Evolutionary conservation across 2,888 invertebrate species (phyloP).

Genomic region (Parnassius smintheus): DNA sequence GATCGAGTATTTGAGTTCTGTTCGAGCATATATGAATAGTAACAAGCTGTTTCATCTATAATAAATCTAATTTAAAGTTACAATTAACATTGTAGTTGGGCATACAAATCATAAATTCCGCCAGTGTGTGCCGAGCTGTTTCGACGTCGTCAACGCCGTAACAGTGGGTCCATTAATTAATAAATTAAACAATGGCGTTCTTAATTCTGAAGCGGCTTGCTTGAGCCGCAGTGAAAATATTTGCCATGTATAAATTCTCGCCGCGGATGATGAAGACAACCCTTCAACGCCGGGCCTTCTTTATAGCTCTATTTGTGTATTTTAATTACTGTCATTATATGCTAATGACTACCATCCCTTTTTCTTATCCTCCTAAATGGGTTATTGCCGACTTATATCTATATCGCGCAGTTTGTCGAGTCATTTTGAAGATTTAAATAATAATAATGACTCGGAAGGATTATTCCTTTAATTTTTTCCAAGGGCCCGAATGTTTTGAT

Average conservation of each 20-base stretch:
- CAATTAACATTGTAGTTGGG: conserved; percentile 27
- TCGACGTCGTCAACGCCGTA: conserved; percentile 53
- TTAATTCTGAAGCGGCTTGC: conserved; percentile 63
- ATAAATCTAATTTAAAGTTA: conserved; percentile 27
- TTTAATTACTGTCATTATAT: conserved; percentile 87
- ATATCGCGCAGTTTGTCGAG: conserved; percentile 64
- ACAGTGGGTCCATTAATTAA: conserved; percentile 76
- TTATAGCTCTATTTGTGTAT: conserved; percentile 86
- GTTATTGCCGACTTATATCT: conserved; percentile 78
- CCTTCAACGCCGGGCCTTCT: conserved; percentile 78
- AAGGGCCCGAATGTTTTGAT: conserved; percentile 63
- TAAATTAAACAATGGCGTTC: conserved; percentile 77
- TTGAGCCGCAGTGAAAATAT: conserved; percentile 74
- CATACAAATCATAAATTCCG: conserved; percentile 29
- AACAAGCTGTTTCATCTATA: conserved; percentile 21
- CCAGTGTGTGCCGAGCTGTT: conserved; percentile 28
- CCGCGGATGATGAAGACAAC: conserved; percentile 76
- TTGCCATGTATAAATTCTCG: conserved; percentile 78
- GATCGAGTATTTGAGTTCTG: not conserved
- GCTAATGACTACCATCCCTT: conserved; percentile 82
- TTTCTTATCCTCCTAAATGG: conserved; percentile 81
- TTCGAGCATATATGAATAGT: conserved; percentile 18
- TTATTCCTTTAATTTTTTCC: conserved; percentile 58
- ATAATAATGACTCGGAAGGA: conserved; percentile 65
- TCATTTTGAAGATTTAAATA: conserved; percentile 76